A percentile compares a stretch with the other conserved stretches of the same genome.
Conservation (phyloP, 2,888 invertebrate genomes). For the Zelleria hepariella region DNA sequence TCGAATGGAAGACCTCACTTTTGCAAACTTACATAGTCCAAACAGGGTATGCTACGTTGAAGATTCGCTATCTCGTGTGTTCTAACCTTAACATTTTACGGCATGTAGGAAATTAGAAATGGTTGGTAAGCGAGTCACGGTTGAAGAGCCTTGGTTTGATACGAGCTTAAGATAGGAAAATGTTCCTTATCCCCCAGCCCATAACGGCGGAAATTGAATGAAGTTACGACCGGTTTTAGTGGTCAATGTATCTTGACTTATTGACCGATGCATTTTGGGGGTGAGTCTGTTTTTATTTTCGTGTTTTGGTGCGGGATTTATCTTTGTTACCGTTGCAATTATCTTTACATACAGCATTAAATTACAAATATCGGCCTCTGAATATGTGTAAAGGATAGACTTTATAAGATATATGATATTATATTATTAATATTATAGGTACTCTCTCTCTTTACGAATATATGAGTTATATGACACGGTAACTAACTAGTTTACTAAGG, state of each 20-base stretch:
- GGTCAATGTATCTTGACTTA: background rate
- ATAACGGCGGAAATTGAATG: background rate
- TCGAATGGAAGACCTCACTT: no score
- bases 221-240: background rate
- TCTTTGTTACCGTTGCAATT: background rate
- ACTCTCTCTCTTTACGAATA: no score
- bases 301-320: background rate
- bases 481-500: no score
- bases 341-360: background rate
- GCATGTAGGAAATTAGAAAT: conserved; percentile 23
- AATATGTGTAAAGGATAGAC: no score
- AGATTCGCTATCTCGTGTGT: background rate
- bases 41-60: background rate
- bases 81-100: conserved; percentile 19
- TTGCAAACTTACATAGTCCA: no score
- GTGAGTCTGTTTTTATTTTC: background rate
- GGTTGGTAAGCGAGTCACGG: conserved; percentile 18
- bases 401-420: no score
- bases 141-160: conserved; percentile 7
- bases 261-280: background rate
- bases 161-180: background rate
- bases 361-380: no score
- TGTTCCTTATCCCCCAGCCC: background rate
- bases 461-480: no score
- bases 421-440: no score